Conservation (phyloP, 2,797 vertebrate species). For the Poeciliopsis gracilis region DNA sequence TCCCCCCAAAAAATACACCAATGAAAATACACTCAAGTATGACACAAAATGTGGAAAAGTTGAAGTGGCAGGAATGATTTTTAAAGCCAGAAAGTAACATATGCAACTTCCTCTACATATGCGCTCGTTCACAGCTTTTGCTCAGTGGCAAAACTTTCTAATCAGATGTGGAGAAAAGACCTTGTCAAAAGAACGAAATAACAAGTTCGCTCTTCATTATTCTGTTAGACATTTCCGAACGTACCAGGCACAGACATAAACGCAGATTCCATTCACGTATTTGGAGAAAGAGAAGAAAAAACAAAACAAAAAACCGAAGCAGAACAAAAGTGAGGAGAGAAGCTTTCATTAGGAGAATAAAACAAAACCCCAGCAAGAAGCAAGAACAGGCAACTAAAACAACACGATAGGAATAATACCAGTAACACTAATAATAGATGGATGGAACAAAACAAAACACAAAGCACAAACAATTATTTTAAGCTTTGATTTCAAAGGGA, state of each 20-base stretch:
- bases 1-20: not conserved
- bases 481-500: conserved; percentile 81
- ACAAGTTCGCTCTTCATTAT: conserved; percentile 59
- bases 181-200: conserved; percentile 16
- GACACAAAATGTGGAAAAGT: not conserved
- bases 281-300: not conserved
- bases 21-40: not conserved
- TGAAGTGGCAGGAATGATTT: not conserved
- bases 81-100: not conserved
- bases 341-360: conserved; percentile 76
- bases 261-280: conserved; percentile 70
- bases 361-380: conserved; percentile 70
- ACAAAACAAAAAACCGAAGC: conserved; percentile 20
- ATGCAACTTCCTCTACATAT: not conserved
- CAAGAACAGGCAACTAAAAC: conserved; percentile 64
- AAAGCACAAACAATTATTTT: conserved; percentile 79
- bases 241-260: conserved; percentile 53
- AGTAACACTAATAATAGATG: conserved; percentile 76
- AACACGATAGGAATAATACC: conserved; percentile 74
- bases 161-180: conserved; percentile 29
- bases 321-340: conserved; percentile 70
- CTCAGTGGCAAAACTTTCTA: conserved; percentile 11
- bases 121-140: conserved; percentile 9
- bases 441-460: conserved; percentile 75
- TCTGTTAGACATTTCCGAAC: conserved; percentile 56